Base-by-base conservation (phyloP, 2,797 vertebrate genomes). In the Sebastes variabilis region DNA sequence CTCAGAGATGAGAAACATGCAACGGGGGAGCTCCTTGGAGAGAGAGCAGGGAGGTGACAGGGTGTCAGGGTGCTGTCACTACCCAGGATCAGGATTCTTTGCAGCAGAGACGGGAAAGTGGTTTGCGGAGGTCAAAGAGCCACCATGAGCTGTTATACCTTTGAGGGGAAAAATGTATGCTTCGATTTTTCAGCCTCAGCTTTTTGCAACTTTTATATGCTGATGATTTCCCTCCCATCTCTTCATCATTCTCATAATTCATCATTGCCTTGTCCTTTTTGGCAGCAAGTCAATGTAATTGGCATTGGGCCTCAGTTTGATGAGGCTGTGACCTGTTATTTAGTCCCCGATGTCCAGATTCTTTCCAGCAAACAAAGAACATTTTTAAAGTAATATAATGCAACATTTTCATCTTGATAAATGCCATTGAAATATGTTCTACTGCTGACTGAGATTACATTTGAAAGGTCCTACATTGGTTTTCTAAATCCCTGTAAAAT, bases 61-160 rank as follows among this genome's bases (percentile, higher is more conserved):
- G 72, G 79, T 87, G 85, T 88, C 83, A 79, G 34, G 73, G 62
- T 55, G 77, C 79, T 91, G 89, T 89, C 90, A 89, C 72, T 27
- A 74, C 64, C 59, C 83, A 68, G 74, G 36, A 87, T 75, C 81
- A 58, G 22, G 49, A 59, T 32, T 74, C 72, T 83, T 42, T 78
- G 66, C 78, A 72, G 71, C 3, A n/a, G 58, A 64, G 69, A 79
- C 68, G 80, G 71, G 49, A 71, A 79, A 74, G 34, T 64, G 52
- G 58, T 86, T 82, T 79, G 67, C 59, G 16, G 72, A 87, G 88
- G 90, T 90, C 84, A 82, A 87, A 82, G 66, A 80, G 77, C 49
- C 76, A 61, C 70, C 61, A 11, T 7, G 22, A 62, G 49, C 59
- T 72, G 54, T 80, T 78, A 76, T 61, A 70, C 75, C 72, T 75